Percentiles rank a stretch among this genome's conserved stretches.
Conservation (phyloP, 2,113 vertebrate genomes). For the Collichthys lucidus region DNA sequence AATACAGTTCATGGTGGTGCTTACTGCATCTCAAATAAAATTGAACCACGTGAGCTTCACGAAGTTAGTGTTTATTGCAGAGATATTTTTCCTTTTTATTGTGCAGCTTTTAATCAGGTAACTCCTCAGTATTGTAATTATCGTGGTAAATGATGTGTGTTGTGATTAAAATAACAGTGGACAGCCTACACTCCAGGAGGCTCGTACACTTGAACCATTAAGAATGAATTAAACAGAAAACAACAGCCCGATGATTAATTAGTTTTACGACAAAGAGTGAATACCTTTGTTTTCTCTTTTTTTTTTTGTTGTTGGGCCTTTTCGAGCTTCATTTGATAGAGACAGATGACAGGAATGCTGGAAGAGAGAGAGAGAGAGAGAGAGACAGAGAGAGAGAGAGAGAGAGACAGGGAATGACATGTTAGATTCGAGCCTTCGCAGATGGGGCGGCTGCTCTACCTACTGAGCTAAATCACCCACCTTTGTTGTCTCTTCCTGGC, state of each 20-base stretch:
- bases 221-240: constrained; percentile 1
- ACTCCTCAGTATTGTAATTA: neutral
- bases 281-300: constrained; percentile 1
- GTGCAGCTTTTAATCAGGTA: neutral
- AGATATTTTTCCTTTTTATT: neutral
- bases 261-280: neutral
- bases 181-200: neutral
- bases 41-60: neutral
- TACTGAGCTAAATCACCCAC: too few relatives aligned
- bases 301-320: too few relatives aligned
- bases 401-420: too few relatives aligned
- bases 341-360: too few relatives aligned
- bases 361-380: too few relatives aligned
- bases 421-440: too few relatives aligned
- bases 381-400: too few relatives aligned
- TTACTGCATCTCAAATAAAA: neutral
- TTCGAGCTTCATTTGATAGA: too few relatives aligned
- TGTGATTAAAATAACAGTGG: neutral
- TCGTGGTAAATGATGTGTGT: neutral
- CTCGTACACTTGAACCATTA: neutral
- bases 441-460: too few relatives aligned
- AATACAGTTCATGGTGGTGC: neutral
- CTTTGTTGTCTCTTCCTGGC: neutral
- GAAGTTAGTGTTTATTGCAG: neutral
- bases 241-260: neutral